phyloP scores from a whole-genome alignment of 2,113 vertebrate species.

The Amphilophus citrinellus region DNA sequence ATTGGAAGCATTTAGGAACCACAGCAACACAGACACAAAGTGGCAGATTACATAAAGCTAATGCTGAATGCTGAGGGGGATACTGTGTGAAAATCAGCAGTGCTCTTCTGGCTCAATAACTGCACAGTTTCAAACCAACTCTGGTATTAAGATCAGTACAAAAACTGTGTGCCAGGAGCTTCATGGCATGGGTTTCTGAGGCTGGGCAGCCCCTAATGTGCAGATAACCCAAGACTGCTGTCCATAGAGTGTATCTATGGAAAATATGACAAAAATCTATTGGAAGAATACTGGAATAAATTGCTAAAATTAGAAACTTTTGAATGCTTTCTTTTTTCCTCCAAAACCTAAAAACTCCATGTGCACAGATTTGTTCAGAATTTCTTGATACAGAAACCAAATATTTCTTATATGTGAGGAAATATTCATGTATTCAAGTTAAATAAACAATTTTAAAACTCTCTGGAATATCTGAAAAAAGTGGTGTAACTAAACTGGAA shows the following conservation, averaged over 20 bases:
- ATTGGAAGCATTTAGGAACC: background rate
- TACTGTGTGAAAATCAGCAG: background rate
- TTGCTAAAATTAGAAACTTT: background rate
- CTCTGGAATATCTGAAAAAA: background rate
- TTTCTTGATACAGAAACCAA: too few species aligned
- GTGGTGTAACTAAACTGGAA: background rate
- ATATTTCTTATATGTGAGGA: too few species aligned
- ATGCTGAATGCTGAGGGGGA: background rate
- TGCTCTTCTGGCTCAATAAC: background rate
- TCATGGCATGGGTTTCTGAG: background rate
- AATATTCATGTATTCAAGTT: background rate
- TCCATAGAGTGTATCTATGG: background rate
- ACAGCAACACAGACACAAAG: background rate
- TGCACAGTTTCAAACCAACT: background rate
- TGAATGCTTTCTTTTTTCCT: accelerated
- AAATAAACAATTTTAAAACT: accelerated
- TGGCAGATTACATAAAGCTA: background rate
- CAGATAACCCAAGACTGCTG: background rate
- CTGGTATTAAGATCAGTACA: background rate
- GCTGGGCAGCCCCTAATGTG: background rate
- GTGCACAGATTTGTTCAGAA: accelerated
- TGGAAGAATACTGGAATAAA: background rate
- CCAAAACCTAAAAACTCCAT: background rate
- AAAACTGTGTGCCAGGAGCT: background rate
- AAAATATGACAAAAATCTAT: background rate